phyloP scores from a whole-genome alignment of 37 sponge, comb jelly and placozoan genomes.

The Bolinopsis microptera region DNA sequence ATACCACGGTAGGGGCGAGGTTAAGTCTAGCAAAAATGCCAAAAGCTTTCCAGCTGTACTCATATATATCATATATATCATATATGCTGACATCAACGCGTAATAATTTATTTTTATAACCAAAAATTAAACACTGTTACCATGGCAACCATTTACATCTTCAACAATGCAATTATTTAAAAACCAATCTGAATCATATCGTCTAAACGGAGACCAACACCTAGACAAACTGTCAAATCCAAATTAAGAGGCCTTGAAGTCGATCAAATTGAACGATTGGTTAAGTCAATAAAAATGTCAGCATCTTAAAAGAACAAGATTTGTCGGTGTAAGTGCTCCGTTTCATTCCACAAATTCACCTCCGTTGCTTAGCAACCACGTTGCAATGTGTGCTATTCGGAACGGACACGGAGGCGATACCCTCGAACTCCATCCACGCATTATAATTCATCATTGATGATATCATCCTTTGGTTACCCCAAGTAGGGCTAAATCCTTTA shows the following conservation, averaged over 20 bases:
- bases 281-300: neutral
- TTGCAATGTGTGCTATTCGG: too few relatives aligned
- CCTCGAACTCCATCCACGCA: too few relatives aligned
- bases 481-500: too few relatives aligned
- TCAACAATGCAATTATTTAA: constrained; percentile 21
- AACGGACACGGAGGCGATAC: too few relatives aligned
- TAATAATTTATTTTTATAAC: constrained; percentile 42
- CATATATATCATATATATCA: constrained; percentile 14
- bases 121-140: constrained; percentile 32
- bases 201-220: neutral
- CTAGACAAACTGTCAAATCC: neutral
- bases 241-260: too few relatives aligned
- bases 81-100: neutral
- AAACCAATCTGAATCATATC: constrained; percentile 28
- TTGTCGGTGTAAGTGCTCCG: too few relatives aligned
- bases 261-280: neutral
- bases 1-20: neutral
- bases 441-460: too few relatives aligned
- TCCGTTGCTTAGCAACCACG: too few relatives aligned
- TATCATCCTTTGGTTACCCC: too few relatives aligned
- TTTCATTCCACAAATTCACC: too few relatives aligned
- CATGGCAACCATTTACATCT: constrained; percentile 10
- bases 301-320: too few relatives aligned
- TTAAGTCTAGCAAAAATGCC: neutral
- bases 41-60: neutral